These are phyloP conservation scores for Pachypanchax playfairii DNA, from an alignment of 2,113 vertebrate genomes.

Conservation along the genomic window DNA sequence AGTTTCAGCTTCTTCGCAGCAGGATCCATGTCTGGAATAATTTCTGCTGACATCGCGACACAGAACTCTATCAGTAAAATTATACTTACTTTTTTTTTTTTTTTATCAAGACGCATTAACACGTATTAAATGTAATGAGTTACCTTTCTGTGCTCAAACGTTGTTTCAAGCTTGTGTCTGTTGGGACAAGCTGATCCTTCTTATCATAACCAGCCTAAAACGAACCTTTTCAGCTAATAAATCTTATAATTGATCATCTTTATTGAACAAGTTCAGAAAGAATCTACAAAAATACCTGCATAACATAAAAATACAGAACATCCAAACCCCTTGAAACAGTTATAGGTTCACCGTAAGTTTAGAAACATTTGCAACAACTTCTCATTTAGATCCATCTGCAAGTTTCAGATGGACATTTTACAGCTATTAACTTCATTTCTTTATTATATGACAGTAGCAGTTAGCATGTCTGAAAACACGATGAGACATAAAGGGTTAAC, in stretches of 20 bases:
- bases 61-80: too few relatives aligned
- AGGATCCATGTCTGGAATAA: too few relatives aligned
- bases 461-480: not conserved
- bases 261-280: slow-evolving; percentile 42
- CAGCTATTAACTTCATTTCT: slow-evolving; percentile 9
- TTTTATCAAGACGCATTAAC: too few relatives aligned
- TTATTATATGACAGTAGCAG: not conserved
- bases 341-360: not conserved
- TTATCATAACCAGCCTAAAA: not conserved
- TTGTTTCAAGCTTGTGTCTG: too few relatives aligned
- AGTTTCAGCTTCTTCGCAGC: too few relatives aligned
- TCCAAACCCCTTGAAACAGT: not conserved
- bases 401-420: not conserved
- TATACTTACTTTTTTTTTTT: too few relatives aligned
- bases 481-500: too few relatives aligned
- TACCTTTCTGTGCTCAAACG: too few relatives aligned
- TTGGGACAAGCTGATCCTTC: too few relatives aligned
- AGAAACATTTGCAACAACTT: slow-evolving; percentile 11
- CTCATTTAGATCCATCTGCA: slow-evolving; percentile 3
- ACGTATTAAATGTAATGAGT: too few relatives aligned
- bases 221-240: not conserved
- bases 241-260: slow-evolving; percentile 18
- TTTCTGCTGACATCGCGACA: too few relatives aligned
- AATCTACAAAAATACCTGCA: slow-evolving; percentile 32
- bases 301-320: slow-evolving; percentile 29